Percentiles rank a stretch among this genome's conserved stretches.
These are phyloP conservation scores for Tyrannus savana DNA, from an alignment of 2,113 vertebrate genomes.

Conservation along the genomic window DNA sequence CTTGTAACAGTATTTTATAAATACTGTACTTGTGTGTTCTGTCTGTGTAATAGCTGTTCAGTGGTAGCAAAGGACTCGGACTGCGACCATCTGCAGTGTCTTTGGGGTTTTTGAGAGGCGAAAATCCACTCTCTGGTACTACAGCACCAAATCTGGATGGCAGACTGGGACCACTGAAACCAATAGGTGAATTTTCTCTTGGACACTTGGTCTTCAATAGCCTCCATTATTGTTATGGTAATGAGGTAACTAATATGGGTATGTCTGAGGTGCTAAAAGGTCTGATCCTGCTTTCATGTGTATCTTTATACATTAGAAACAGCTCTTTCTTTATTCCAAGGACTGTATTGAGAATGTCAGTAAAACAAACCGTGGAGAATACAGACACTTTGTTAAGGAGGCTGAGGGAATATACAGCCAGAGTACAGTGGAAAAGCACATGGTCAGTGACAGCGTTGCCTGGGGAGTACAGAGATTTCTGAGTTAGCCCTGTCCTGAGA, in stretches of 20 bases:
- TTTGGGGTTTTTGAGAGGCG: neutral
- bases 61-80: neutral
- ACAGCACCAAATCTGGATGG: neutral
- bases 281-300: slow-evolving; percentile 41
- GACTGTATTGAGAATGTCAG: neutral
- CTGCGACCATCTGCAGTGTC: neutral
- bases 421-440: neutral
- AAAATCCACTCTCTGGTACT: neutral
- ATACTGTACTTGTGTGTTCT: slow-evolving; percentile 59
- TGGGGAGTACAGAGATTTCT: neutral
- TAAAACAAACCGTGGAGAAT: neutral
- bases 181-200: neutral
- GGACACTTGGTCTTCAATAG: neutral
- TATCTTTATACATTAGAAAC: neutral
- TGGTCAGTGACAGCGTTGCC: neutral
- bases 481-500: neutral
- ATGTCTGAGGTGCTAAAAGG: slow-evolving; percentile 53
- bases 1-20: slow-evolving; percentile 63
- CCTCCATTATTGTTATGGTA: neutral
- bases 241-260: neutral
- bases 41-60: slow-evolving; percentile 27
- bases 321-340: slow-evolving; percentile 1
- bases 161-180: slow-evolving; percentile 1
- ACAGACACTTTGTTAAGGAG: neutral
- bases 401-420: neutral